Conservation (phyloP, 1,140 invertebrate genomes). For the Platorchestia sp. region DNA sequence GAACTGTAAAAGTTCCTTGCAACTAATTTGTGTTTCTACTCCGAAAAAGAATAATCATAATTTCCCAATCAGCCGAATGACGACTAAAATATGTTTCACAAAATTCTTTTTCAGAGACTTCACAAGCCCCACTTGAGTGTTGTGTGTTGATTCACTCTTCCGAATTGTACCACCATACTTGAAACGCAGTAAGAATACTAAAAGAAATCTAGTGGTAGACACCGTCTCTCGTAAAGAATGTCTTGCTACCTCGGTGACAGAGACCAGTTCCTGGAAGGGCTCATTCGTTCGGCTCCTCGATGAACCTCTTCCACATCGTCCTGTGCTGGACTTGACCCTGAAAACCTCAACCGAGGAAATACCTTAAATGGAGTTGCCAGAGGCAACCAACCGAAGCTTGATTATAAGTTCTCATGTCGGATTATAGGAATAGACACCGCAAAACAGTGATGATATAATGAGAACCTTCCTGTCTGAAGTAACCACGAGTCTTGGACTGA, state of each 20-base stretch:
- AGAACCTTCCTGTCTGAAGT: conserved; percentile 9
- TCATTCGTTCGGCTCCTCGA: neutral
- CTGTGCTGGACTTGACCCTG: conserved; percentile 38
- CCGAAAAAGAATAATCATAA: neutral
- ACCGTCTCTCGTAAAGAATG: neutral
- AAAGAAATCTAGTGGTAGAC: neutral
- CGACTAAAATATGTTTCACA: neutral
- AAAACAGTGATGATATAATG: conserved; percentile 14
- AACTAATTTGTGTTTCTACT: neutral
- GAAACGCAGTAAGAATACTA: neutral
- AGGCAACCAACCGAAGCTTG: neutral
- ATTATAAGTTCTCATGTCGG: neutral
- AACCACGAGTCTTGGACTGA: neutral
- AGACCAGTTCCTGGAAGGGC: neutral
- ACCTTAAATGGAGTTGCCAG: conserved; percentile 43
- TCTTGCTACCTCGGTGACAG: neutral
- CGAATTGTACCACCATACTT: neutral
- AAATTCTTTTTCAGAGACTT: neutral
- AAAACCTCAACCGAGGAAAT: conserved; percentile 51
- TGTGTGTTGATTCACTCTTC: too few species aligned
- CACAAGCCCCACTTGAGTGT: neutral
- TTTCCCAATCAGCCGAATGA: neutral
- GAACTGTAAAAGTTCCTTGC: neutral
- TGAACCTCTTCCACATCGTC: neutral
- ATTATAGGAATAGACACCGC: neutral